Evolutionary conservation across 2,797 vertebrate genomes (phyloP), one percentile per base, ranked within the genome.

Genomic region (Cirrhinus molitorella): DNA sequence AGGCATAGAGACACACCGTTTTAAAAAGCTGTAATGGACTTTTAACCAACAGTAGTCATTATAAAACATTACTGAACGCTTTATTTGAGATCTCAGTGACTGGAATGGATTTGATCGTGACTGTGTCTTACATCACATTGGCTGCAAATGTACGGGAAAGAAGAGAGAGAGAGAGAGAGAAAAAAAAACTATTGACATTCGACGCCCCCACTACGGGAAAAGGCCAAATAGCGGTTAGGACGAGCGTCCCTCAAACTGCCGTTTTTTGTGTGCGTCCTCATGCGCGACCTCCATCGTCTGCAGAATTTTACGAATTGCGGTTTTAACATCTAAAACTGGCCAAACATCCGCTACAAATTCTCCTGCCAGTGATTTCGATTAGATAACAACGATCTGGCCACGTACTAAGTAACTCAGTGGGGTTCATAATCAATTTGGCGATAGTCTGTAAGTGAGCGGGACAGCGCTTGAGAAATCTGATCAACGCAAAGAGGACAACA

Each of bases 391-490:
- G n/a, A 45, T 43, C 6, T 17, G 9, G 3, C 21, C 31, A 11
- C 28, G 77, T 3, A 28, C 28, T 28, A 13, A 37, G 61, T 12
- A 78, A 65, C 43, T 78, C 76, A 7, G 47, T 7, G 45, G 0
- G 70, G 47, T 51, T 72, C 70, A 51, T 49, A 31, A 65, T 78
- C 17, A 73, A 45, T 81, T 11, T 23, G 34, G 16, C 47, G 12
- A 21, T 45, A 31, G 34, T 81, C 31, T 25, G 71, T 17, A 17
- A 82, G 71, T 45, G 71, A 63, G 59, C 23, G 61, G 66, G 66
- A 83, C 61, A 76, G 72, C 19, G 59, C 61, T 53, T 13, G 45
- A 75, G 31, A 82, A 43, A 82, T 66, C 59, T 21, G 80, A 65
- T 65, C 28, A 37, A 43, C 28, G 59, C 57, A 13, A 55, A 80